Conservation (phyloP, 2,113 vertebrate species). For the Brienomyrus brachyistius region DNA sequence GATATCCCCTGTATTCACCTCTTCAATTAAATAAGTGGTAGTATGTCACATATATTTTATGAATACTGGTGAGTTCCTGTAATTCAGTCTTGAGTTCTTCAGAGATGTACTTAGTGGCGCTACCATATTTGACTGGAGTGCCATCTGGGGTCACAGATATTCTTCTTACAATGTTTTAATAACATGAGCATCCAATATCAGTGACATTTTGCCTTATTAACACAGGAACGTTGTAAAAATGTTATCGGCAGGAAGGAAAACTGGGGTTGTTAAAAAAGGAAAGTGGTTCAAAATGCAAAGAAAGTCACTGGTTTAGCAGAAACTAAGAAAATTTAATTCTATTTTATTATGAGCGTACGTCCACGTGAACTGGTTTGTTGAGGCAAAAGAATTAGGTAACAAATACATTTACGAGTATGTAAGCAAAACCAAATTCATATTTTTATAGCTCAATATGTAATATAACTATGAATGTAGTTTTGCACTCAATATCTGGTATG, state of each 20-base stretch:
- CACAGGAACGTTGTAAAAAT: background rate
- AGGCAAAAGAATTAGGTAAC: background rate
- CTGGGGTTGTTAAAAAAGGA: background rate
- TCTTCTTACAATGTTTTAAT: background rate
- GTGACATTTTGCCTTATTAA: background rate
- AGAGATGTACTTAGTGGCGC: background rate
- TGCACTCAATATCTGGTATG: background rate
- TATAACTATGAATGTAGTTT: background rate
- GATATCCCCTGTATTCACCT: background rate
- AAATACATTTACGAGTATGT: background rate
- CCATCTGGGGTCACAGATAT: background rate
- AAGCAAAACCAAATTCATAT: background rate
- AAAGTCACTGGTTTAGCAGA: background rate
- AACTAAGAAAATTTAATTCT: background rate
- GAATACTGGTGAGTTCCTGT: background rate
- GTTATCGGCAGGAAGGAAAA: background rate
- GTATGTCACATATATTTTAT: background rate
- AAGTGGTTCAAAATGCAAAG: background rate
- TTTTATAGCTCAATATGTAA: background rate
- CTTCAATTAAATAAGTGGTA: background rate
- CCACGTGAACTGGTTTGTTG: background rate
- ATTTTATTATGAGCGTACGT: background rate
- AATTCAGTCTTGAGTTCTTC: background rate
- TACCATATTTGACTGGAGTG: background rate
- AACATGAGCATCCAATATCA: background rate